Evolutionary conservation across 2,888 invertebrate species (phyloP), one percentile per base, ranked within the genome.

Genomic region (Synanthedon vespiformis): DNA sequence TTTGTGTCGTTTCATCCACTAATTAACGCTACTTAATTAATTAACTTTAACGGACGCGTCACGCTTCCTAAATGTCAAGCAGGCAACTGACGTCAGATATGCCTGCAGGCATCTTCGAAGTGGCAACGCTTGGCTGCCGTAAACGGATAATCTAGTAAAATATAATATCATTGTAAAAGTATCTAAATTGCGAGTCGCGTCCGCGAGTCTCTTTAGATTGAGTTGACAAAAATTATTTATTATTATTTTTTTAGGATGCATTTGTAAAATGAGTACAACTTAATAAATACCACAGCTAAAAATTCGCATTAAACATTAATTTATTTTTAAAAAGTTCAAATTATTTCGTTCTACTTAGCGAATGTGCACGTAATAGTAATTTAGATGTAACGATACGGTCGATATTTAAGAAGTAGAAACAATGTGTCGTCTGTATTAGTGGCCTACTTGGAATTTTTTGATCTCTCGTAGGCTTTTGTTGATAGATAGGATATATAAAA

Each of bases 321-420:
- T 86, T 86, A 86, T 85, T 34, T 10, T 85, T 62, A 78, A 80
- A 81, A 81, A 80, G 80, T 81, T 80, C 76, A 77, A 80, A 77
- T 84, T 80, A 71, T 80, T 83, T 70, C 63, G 74, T 85, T 86
- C 71, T 80, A 74, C 63, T 74, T 84, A 84, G 84, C 75, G 70
- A 84, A 81, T 83, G 81, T 83, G 85, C 86, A 85, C 85, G 77
- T 14, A n/a, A 34, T 77, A 74, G 72, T 84, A 85, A 75, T 74
- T 65, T 84, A 84, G 80, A 74, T 66, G 76, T 73, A 75, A 34
- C 34, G 34, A 70, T 79, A 80, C 72, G 70, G 34, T 34, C 34
- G 76, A 81, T 82, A 80, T 73, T n/a, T 76, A 80, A 72, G 64
- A 70, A 72, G 81, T 86, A 84, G 84, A 70, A 75, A 72, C 67